Evolutionary conservation across 2,888 invertebrate genomes (phyloP), one percentile per base, ranked within the genome.

Genomic region (Callimorpha dominula): DNA sequence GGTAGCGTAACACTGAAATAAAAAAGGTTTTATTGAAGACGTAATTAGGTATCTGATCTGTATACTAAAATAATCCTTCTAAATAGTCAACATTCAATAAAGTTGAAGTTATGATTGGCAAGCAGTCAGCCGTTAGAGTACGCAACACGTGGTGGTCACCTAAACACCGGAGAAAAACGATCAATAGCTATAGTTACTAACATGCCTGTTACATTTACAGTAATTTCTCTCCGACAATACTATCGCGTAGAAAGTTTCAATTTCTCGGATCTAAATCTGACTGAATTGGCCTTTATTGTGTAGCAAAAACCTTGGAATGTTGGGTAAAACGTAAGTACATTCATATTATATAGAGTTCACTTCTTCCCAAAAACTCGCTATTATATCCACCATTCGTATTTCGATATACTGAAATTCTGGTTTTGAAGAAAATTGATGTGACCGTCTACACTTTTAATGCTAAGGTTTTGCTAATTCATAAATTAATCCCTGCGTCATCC

Each of bases 141-240:
- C 70, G 74, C 74, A 20, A 60, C 43, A 50, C 9, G 79, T 74
- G 72, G 75, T 68, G 8, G 77, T 69, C 73, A 76, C 72, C 69
- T 72, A 79, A 73, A 77, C 72, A 68, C 68, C 63, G 71, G 65
- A 74, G 75, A 83, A 81, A 83, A 83, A 79, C 72, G 82, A 73
- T 81, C 49, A 76, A 78, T 73, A 81, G 78, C 74, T 63, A 78
- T 73, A 81, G 78, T 73, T 63, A 71, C 54, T 57, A 43, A 65
- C 43, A 52, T 60, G 54, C 20, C 54, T 68, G 73, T 75, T 81
- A 77, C 72, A 84, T 77, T 84, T 82, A 80, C 63, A 63, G 74
- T 74, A 76, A 74, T 82, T 80, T 83, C 79, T 75, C 80, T 69
- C 50, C 65, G 74, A 84, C 82, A 84, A 84, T 82, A 75, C 70